Evolutionary conservation across 2,888 invertebrate genomes (phyloP), one percentile per base, ranked within the genome.

Genomic region (Zaprionus obscuricornis): DNA sequence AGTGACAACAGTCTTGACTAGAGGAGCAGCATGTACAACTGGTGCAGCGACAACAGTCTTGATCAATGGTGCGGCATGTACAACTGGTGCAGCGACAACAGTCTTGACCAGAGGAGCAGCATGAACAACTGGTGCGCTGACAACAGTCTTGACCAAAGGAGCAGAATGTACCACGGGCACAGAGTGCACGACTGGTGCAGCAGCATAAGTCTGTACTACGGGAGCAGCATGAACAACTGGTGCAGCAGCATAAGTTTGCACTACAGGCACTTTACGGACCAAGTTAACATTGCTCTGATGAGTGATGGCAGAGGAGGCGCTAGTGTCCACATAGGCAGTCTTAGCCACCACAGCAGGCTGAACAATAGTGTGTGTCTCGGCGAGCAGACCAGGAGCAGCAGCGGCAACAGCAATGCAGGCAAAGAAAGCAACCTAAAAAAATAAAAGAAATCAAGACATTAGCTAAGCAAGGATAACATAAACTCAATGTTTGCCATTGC

Each of bases 221-320:
- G 77, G 69, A 24, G 67, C 65, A n/a, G 77, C 31, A 8, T 59
- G 64, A 4, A 71, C 64, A 0, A 69, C 40, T 0, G 72, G 67
- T 16, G 73, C 62, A 1, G 50, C 46, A 17, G 39, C 52, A 8
- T 66, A 74, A 10, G 76, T 62, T 10, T 58, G 79, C 1, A 88
- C 79, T 10, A 87, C 67, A 0, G 81, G 90, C 10, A 91, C 91
- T 8, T 91, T 90, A 10, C 90, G 89, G 11, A 87, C 91, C 29
- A 92, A 86, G 60, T 92, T 92, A 13, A 91, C 83, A 7, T 92
- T 91, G 62, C 92, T 91, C 74, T 93, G 92, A 54, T 92, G 92
- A 13, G 93, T 92, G 1, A 92, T 91, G 6, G 92, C 89, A 14
- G 89, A 87, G 31, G 66, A 91, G 85, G 91, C 91, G 49, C 86